Base-by-base conservation (phyloP, 2,797 vertebrate species). In the Notolabrus celidotus region DNA sequence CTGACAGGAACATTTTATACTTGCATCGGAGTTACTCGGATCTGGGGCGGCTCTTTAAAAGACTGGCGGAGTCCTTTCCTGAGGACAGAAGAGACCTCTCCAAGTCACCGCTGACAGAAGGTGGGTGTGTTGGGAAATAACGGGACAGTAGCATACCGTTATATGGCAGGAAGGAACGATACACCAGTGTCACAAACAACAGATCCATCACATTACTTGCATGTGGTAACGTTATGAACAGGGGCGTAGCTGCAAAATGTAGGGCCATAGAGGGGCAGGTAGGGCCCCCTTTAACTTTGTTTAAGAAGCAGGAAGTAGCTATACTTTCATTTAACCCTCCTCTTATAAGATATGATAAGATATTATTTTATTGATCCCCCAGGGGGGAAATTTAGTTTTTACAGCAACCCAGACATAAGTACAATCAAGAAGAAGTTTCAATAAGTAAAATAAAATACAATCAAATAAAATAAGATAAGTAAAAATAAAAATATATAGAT, bases 1-100 rank as follows among this genome's bases (percentile, higher is more conserved):
- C 97, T 3, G 97, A 99, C 92, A 92, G 97, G 92, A 99, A 97
- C 91, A 93, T 99, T 59, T 88, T 99, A 41, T 99, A 99, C 88
- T 87, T 99, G 79, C 96, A 98, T 75, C 91, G 97, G 82, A 99
- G 97, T 90, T 95, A 96, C 64, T 95, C 96, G 0, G 97, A 98
- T 80, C 89, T 98, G 74, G 95, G 95, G 2, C 94, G 96, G 60
- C 94, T 98, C 62, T 95, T 96, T 46, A 95, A 93, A 82, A 95
- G 95, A 31, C 95, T 98, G 27, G 80, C 94, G 22, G 96, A 98
- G 78, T 96, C 95, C 56, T 99, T 98, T 61, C 97, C 97, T 0
- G 97, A 98, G 83, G 97, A 98, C 89, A 92, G 95, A 27, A 87
- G 93, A 3, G 93, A 96, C 78, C 94, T 98, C 39, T 93, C 95